phyloP scores from a whole-genome alignment of 2,113 vertebrate species.

The Isurus oxyrinchus region DNA sequence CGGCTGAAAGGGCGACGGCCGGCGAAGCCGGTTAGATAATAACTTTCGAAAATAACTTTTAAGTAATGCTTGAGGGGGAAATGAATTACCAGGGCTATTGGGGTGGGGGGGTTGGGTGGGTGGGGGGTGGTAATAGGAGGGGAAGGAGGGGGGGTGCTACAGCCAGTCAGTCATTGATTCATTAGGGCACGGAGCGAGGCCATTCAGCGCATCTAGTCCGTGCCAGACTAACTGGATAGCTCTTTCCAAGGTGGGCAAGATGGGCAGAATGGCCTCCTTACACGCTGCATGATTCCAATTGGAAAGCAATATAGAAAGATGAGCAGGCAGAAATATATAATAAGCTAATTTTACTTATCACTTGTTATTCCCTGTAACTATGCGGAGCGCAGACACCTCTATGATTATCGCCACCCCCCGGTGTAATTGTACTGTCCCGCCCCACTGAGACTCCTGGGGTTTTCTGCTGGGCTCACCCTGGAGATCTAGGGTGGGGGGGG shows the following conservation, averaged over 20 bases:
- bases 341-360: background rate
- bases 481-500: no score
- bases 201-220: background rate
- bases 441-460: background rate
- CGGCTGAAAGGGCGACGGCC: background rate
- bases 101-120: background rate
- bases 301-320: background rate
- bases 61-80: background rate
- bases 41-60: background rate
- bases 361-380: background rate
- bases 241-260: background rate
- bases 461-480: no score
- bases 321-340: background rate
- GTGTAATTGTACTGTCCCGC: background rate
- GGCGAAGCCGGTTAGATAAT: background rate
- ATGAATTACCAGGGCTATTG: background rate
- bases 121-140: background rate
- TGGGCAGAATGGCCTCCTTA: background rate
- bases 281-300: background rate
- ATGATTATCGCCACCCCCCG: background rate
- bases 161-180: background rate
- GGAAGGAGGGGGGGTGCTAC: background rate
- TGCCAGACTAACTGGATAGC: background rate
- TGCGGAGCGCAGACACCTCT: background rate
- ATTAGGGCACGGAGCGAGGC: no score